These are phyloP conservation scores for Exephanes ischioxanthus DNA, from an alignment of 2,888 invertebrate genomes.

Conservation along the genomic window DNA sequence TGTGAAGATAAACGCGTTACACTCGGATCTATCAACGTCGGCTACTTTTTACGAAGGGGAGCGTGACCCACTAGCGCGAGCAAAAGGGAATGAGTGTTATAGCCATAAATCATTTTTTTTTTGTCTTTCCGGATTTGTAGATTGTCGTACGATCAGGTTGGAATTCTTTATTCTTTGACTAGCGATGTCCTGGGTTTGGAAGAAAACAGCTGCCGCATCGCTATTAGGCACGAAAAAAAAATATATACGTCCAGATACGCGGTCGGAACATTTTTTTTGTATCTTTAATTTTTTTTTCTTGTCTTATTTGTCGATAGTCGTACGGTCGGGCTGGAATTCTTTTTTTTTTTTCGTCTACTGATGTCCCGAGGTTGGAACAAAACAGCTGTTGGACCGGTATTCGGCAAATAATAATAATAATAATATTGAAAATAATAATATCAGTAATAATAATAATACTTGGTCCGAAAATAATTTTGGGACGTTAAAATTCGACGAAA, in stretches of 20 bases:
- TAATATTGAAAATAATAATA: too few relatives aligned
- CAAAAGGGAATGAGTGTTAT: background rate
- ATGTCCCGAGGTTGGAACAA: too few relatives aligned
- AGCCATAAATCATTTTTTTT: background rate
- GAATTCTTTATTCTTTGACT: background rate
- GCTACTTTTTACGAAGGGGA: background rate
- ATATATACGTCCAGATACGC: too few relatives aligned
- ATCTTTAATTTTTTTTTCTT: background rate
- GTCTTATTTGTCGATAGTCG: background rate
- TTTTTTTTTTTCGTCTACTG: too few relatives aligned
- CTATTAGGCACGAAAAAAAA: too few relatives aligned
- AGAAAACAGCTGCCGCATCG: background rate
- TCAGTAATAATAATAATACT: too few relatives aligned
- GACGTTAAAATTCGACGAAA: background rate
- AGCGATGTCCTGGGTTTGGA: background rate
- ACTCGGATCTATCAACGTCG: constrained; percentile 11
- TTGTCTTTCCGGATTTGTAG: background rate
- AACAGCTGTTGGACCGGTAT: too few relatives aligned
- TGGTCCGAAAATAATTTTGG: too few relatives aligned
- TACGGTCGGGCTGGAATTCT: too few relatives aligned
- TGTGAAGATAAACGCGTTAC: constrained; percentile 7
- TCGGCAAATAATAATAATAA: too few relatives aligned
- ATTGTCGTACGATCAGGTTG: background rate
- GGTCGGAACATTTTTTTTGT: too few relatives aligned
- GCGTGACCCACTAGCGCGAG: background rate